Evolutionary conservation across 2,113 vertebrate species (phyloP).

Genomic region (Myrmophylax atrothorax): DNA sequence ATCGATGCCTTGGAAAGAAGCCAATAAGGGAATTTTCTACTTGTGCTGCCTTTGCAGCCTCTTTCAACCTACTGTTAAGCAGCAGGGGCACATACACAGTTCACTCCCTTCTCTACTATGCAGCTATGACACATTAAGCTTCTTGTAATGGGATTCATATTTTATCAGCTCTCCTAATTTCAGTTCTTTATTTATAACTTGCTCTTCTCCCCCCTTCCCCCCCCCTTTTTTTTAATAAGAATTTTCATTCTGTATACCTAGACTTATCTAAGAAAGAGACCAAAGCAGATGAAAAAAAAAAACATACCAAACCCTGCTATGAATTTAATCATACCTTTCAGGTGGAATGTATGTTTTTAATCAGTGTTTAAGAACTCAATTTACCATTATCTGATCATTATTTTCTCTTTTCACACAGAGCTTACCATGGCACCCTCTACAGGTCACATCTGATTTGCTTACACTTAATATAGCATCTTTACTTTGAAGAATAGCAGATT

Average conservation of each 20-base stretch:
- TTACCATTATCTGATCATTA: not conserved
- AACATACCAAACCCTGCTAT: not conserved
- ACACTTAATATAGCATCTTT: not conserved
- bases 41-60: conserved; percentile 44
- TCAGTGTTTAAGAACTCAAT: not conserved
- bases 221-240: not conserved
- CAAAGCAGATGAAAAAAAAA: not conserved
- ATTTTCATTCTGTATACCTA: not conserved
- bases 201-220: not conserved
- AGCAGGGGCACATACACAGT: conserved; percentile 36
- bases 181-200: conserved; percentile 42
- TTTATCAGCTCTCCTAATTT: conserved; percentile 63
- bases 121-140: conserved; percentile 60
- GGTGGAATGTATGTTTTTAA: not conserved
- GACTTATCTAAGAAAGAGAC: conserved; percentile 45
- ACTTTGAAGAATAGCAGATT: not conserved
- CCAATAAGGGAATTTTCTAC: conserved; percentile 51
- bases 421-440: conserved; percentile 9
- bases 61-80: conserved; percentile 44
- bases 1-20: conserved; percentile 38
- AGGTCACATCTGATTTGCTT: not conserved
- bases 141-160: conserved; percentile 64
- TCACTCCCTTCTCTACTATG: conserved; percentile 55
- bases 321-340: conserved; percentile 32
- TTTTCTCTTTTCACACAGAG: not conserved